Percentiles rank a stretch among this genome's conserved stretches.
phyloP scores from a whole-genome alignment of 2,797 vertebrate genomes.

The Gallinago stenura region DNA sequence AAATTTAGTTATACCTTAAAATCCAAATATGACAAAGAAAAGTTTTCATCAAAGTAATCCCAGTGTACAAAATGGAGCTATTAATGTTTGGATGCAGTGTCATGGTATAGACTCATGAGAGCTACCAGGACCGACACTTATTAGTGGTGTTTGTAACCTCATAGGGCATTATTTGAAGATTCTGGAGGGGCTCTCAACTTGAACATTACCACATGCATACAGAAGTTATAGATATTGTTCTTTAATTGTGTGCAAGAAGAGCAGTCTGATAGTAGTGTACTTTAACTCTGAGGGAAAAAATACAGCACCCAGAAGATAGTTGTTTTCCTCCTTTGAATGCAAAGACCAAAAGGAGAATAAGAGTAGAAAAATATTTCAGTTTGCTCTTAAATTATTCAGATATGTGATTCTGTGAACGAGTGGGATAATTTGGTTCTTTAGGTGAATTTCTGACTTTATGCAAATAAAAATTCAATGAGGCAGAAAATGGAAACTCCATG shows the following conservation, averaged over 20 bases:
- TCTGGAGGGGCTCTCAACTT: neutral
- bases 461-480: slow-evolving; percentile 32
- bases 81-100: neutral
- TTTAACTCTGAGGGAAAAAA: neutral
- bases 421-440: slow-evolving; percentile 30
- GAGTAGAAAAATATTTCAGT: neutral
- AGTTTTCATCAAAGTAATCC: neutral
- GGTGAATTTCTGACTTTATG: slow-evolving; percentile 37
- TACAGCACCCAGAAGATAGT: neutral
- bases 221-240: neutral
- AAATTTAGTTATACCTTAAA: neutral
- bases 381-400: neutral
- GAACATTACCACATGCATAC: neutral
- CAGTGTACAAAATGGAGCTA: neutral
- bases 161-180: neutral
- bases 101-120: neutral
- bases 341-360: neutral
- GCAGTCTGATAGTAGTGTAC: neutral
- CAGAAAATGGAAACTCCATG: slow-evolving; percentile 26
- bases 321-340: neutral
- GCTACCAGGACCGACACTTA: neutral
- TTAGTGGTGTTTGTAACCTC: neutral
- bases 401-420: neutral
- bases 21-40: neutral
- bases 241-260: neutral